Evolutionary conservation across 2,888 invertebrate species (phyloP).

Genomic region (Itoplectis maculator): DNA sequence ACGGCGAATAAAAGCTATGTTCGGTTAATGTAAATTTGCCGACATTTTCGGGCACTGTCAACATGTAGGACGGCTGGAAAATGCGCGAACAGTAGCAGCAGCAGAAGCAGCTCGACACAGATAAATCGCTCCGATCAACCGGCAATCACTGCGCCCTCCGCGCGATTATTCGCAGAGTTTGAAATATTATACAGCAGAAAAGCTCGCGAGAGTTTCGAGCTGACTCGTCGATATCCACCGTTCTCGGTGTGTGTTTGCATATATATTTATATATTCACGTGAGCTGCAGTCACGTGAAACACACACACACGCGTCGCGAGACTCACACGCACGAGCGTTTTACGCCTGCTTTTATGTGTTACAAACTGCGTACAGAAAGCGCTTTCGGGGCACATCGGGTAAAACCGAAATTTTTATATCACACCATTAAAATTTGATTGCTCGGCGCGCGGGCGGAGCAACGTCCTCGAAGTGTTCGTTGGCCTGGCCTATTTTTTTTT

Average conservation of each 20-base stretch:
- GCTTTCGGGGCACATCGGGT: slow-evolving; percentile 6
- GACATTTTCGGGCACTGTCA: not conserved
- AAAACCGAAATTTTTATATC: slow-evolving; percentile 29
- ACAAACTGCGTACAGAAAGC: slow-evolving; percentile 33
- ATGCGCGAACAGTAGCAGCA: not conserved
- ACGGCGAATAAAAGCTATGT: too few species aligned
- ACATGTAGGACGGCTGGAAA: not conserved
- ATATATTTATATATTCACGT: not conserved
- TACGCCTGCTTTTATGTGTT: slow-evolving; percentile 33
- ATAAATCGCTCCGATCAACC: slow-evolving; percentile 14
- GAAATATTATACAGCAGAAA: slow-evolving; percentile 1
- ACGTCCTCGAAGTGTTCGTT: not conserved
- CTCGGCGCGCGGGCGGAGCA: not conserved
- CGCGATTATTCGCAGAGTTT: slow-evolving; percentile 1
- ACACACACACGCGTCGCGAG: not conserved
- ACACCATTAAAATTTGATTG: slow-evolving; percentile 45
- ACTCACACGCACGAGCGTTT: not conserved
- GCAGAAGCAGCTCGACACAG: too few species aligned
- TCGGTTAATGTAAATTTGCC: not conserved
- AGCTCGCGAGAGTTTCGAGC: not conserved
- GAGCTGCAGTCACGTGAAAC: not conserved
- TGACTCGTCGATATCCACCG: slow-evolving; percentile 26
- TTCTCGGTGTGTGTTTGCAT: not conserved
- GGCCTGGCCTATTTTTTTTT: not conserved
- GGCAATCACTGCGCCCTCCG: not conserved